These are phyloP conservation scores for Harmothoe impar DNA, from an alignment of 2,888 invertebrate species.

Conservation along the genomic window DNA sequence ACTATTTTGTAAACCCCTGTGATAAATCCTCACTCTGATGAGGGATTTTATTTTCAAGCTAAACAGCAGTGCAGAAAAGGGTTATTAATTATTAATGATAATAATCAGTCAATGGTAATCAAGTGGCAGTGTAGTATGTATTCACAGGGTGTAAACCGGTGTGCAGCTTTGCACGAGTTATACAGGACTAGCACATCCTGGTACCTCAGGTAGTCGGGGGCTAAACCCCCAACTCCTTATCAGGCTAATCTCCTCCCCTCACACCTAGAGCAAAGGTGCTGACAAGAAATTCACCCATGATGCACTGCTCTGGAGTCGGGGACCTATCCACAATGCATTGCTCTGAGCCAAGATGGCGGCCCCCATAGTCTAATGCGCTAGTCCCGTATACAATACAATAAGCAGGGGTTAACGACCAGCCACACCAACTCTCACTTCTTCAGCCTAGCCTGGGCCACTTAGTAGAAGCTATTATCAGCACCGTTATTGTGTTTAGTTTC, in stretches of 20 bases:
- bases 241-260: too few species aligned
- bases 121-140: conserved; percentile 47
- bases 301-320: too few species aligned
- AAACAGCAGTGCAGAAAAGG: conserved; percentile 27
- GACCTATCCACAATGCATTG: too few species aligned
- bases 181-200: too few species aligned
- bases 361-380: too few species aligned
- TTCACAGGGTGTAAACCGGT: neutral
- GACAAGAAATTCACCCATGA: too few species aligned
- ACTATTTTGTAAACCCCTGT: too few species aligned
- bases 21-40: too few species aligned
- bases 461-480: neutral
- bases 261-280: too few species aligned
- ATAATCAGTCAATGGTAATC: conserved; percentile 21
- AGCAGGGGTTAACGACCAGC: neutral
- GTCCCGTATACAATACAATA: neutral
- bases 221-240: too few species aligned
- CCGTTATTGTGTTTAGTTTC: neutral
- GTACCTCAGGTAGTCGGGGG: too few species aligned
- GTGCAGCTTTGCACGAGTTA: neutral
- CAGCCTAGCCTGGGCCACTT: neutral
- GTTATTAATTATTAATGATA: neutral
- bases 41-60: conserved; percentile 2
- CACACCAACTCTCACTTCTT: neutral
- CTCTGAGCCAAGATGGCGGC: too few species aligned